Conservation (phyloP, 1,140 invertebrate genomes). For the Drosophila pseudoobscura region DNA sequence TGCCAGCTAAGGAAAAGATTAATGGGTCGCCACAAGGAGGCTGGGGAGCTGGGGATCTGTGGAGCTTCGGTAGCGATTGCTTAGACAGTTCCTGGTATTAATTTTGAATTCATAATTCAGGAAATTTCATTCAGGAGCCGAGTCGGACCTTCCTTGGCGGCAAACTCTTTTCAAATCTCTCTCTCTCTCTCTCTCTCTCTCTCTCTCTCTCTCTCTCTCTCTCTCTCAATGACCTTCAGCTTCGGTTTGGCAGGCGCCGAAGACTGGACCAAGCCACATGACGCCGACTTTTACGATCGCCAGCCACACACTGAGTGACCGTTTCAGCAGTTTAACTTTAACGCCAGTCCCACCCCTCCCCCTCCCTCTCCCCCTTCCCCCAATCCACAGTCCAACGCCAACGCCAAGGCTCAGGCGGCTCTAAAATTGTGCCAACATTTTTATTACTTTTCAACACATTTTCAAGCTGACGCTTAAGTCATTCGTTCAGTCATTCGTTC, state of each 20-base stretch:
- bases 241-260: slow-evolving; percentile 31
- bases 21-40: slow-evolving; percentile 53
- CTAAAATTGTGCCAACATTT: slow-evolving; percentile 81
- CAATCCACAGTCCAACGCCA: too few species aligned
- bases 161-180: slow-evolving; percentile 49
- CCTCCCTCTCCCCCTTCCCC: neutral
- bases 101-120: slow-evolving; percentile 78
- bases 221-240: slow-evolving; percentile 58
- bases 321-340: slow-evolving; percentile 31
- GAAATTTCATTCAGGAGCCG: slow-evolving; percentile 69
- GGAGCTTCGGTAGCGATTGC: slow-evolving; percentile 73
- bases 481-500: neutral
- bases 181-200: too few species aligned
- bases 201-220: neutral
- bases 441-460: slow-evolving; percentile 82
- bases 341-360: slow-evolving; percentile 24
- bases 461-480: slow-evolving; percentile 27
- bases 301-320: slow-evolving; percentile 6
- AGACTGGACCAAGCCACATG: slow-evolving; percentile 53
- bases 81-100: slow-evolving; percentile 80
- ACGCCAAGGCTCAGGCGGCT: slow-evolving; percentile 47
- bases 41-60: neutral
- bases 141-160: slow-evolving; percentile 38
- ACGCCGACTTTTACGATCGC: slow-evolving; percentile 59
- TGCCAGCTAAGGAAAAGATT: slow-evolving; percentile 63